These are phyloP conservation scores for Notamacropus eugenii DNA, from an alignment of 2,797 vertebrate species.

Conservation along the genomic window DNA sequence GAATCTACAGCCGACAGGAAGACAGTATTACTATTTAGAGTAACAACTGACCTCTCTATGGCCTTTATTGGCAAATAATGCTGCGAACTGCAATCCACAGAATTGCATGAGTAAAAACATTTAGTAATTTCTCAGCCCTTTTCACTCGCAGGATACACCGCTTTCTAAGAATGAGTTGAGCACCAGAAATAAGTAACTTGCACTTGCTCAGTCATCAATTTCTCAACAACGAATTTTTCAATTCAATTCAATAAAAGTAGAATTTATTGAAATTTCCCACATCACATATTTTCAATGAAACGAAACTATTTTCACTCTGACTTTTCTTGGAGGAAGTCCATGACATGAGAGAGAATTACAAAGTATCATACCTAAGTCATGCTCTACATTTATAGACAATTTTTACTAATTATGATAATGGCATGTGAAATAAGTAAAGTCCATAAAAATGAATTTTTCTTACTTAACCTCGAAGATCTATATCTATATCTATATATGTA, in stretches of 20 bases:
- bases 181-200: not conserved
- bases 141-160: constrained; percentile 15
- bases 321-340: not conserved
- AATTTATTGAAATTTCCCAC: not conserved
- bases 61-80: constrained; percentile 46
- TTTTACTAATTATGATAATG: not conserved
- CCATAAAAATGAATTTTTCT: constrained; percentile 2
- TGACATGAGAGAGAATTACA: constrained; percentile 41
- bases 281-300: not conserved
- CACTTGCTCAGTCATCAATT: constrained; percentile 9
- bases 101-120: constrained; percentile 57
- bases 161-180: constrained; percentile 66
- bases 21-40: constrained; percentile 64
- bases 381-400: not conserved
- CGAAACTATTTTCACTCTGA: not conserved
- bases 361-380: constrained; percentile 9
- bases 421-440: not conserved
- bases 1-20: constrained; percentile 68
- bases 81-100: not conserved
- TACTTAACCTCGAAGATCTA: constrained; percentile 45
- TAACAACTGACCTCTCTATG: constrained; percentile 50
- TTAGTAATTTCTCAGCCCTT: constrained; percentile 22
- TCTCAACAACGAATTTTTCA: constrained; percentile 25
- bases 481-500: not conserved
- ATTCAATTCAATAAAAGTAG: not conserved